These are phyloP conservation scores for Oncorhynchus clarkii DNA, from an alignment of 2,113 vertebrate genomes.

Conservation along the genomic window DNA sequence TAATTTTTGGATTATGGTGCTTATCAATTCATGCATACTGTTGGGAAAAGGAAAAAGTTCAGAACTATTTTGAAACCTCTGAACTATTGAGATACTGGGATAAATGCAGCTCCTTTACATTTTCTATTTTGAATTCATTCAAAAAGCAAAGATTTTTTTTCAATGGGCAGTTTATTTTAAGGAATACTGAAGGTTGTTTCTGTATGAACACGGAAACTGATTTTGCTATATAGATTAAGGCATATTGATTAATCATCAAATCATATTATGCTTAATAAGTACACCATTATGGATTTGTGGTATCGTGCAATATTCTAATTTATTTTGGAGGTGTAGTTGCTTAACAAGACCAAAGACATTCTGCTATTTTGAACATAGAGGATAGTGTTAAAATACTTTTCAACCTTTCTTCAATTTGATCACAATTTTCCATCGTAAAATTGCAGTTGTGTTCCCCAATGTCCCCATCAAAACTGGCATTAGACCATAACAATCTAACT, in stretches of 20 bases:
- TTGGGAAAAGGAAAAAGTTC: conserved; percentile 36
- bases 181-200: no score
- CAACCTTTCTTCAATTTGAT: background rate
- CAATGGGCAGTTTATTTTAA: no score
- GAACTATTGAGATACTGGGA: background rate
- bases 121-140: no score
- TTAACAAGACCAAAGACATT: background rate
- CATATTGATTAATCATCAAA: background rate
- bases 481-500: background rate
- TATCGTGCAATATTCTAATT: background rate
- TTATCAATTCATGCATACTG: conserved; percentile 28
- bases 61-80: background rate
- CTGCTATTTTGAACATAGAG: background rate
- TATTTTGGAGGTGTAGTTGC: background rate
- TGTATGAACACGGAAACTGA: no score
- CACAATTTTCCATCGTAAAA: background rate
- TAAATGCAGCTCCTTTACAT: no score
- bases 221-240: no score
- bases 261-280: background rate
- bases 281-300: background rate
- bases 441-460: background rate
- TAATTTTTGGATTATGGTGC: conserved; percentile 48
- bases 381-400: background rate
- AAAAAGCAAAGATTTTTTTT: no score
- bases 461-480: background rate